phyloP scores from a whole-genome alignment of 2,113 vertebrate species.

The Dolichotis patagonum region DNA sequence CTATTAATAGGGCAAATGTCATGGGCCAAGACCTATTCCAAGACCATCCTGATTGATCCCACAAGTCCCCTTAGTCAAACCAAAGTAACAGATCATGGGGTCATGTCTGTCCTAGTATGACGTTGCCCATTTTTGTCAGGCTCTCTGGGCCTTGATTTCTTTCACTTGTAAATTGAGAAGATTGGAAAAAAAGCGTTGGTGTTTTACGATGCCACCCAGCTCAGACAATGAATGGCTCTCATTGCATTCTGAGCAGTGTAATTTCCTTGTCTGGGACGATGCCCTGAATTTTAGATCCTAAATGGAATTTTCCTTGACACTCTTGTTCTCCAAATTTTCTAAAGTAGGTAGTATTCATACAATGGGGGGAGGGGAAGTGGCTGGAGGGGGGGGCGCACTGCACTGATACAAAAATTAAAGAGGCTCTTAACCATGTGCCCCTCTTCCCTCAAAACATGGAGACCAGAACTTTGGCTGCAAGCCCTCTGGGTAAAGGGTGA shows the following conservation, averaged over 20 bases:
- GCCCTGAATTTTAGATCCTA: not conserved
- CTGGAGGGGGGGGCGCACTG: not conserved
- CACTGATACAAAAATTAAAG: not conserved
- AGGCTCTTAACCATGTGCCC: not conserved
- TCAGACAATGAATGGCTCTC: not conserved
- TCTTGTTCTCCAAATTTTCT: not conserved
- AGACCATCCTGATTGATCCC: not conserved
- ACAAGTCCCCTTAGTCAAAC: not conserved
- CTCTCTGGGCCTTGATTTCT: not conserved
- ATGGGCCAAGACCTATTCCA: not conserved
- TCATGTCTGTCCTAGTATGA: not conserved
- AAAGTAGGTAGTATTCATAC: not conserved
- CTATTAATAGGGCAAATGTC: no score
- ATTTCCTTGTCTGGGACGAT: not conserved
- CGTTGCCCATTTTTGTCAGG: not conserved
- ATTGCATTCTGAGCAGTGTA: not conserved
- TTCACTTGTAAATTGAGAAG: not conserved
- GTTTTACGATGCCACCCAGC: not conserved
- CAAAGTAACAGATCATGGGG: not conserved
- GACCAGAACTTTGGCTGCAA: not conserved
- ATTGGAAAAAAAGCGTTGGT: not conserved
- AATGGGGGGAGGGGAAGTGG: not conserved
- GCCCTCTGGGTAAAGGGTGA: accelerated
- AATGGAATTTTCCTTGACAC: not conserved
- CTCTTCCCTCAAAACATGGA: not conserved